phyloP scores from a whole-genome alignment of 2,113 vertebrate species.

The Takifugu bimaculatus region DNA sequence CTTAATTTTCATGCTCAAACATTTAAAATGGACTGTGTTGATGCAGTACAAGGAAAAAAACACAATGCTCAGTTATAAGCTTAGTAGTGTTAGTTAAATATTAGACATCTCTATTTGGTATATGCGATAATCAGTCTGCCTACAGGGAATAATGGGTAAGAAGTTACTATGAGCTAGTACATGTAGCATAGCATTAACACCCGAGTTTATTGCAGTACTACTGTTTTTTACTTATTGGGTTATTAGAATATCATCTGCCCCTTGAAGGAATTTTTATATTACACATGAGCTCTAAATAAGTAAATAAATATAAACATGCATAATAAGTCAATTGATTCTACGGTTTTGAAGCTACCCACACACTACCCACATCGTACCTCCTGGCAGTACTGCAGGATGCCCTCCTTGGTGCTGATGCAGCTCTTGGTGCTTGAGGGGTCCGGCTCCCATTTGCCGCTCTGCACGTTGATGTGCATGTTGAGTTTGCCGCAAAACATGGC shows the following conservation, averaged over 20 bases:
- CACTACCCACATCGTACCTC: conserved; percentile 76
- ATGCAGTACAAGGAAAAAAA: too few species aligned
- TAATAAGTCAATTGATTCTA: conserved; percentile 9
- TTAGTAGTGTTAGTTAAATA: too few species aligned
- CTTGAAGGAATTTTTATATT: conserved; percentile 1
- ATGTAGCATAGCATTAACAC: too few species aligned
- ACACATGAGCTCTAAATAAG: neutral
- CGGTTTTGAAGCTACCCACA: neutral
- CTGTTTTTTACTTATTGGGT: too few species aligned
- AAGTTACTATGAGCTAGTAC: too few species aligned
- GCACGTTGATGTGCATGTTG: conserved; percentile 98
- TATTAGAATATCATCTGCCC: too few species aligned
- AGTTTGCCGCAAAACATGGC: conserved; percentile 97
- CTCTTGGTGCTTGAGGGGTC: conserved; percentile 88
- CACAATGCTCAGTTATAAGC: too few species aligned
- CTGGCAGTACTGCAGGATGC: conserved; percentile 96
- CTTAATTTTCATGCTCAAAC: neutral
- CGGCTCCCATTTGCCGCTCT: conserved; percentile 93
- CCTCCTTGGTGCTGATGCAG: conserved; percentile 92
- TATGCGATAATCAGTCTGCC: too few species aligned
- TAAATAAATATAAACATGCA: neutral
- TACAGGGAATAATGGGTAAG: too few species aligned
- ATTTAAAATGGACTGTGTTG: too few species aligned
- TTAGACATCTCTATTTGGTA: too few species aligned
- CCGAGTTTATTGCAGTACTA: too few species aligned